Conservation (phyloP, 2,888 invertebrate species). For the Machimus rusticus region DNA sequence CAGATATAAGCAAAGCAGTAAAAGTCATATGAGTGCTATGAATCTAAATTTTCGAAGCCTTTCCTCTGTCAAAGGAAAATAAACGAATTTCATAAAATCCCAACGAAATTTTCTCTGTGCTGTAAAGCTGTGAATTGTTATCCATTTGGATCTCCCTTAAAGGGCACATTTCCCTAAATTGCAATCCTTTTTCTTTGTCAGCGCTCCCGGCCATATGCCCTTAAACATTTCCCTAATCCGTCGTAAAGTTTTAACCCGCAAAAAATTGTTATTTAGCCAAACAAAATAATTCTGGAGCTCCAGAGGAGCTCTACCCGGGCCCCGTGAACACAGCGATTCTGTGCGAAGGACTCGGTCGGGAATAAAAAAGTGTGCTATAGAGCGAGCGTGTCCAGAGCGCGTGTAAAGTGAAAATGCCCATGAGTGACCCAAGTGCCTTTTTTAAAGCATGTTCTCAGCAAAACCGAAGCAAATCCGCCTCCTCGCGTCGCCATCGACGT, state of each 20-base stretch:
- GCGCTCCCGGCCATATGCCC: neutral
- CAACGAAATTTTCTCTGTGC: neutral
- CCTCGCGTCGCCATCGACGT: conserved; percentile 15
- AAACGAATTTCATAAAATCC: neutral
- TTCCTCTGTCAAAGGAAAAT: neutral
- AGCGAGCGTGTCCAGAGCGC: neutral
- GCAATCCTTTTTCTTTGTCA: neutral
- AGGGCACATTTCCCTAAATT: neutral
- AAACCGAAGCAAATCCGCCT: conserved; percentile 44
- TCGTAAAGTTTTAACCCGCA: neutral
- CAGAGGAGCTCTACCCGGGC: neutral
- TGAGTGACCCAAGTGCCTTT: conserved; percentile 42
- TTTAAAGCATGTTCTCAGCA: conserved; percentile 42
- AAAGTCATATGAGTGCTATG: neutral
- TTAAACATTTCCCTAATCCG: neutral
- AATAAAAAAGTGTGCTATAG: neutral
- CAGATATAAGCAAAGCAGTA: neutral
- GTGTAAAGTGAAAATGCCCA: conserved; percentile 36
- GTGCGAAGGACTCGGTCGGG: neutral
- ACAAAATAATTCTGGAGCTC: neutral
- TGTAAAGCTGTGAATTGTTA: neutral
- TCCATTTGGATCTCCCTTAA: neutral
- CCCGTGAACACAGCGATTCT: neutral
- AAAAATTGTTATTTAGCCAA: neutral
- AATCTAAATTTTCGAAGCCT: neutral